Evolutionary conservation across 2,113 vertebrate genomes (phyloP).

Genomic region (Phasianus colchicus): DNA sequence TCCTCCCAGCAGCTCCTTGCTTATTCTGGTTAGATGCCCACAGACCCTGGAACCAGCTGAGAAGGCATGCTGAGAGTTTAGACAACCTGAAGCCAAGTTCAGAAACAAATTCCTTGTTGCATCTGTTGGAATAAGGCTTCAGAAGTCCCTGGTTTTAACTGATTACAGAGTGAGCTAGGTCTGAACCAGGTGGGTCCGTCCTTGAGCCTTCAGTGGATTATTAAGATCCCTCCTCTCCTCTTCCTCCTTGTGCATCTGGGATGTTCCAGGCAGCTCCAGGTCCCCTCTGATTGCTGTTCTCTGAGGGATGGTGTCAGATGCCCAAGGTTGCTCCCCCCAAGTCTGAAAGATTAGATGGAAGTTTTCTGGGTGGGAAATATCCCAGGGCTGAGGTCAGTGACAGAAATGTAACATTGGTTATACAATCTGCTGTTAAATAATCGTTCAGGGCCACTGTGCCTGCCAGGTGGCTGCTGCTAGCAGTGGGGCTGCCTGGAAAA

Average conservation of each 20-base stretch:
- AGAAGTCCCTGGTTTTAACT: neutral
- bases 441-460: neutral
- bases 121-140: neutral
- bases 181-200: neutral
- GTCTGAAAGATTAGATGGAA: slow-evolving; percentile 64
- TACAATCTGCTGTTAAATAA: slow-evolving; percentile 40
- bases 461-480: slow-evolving; percentile 6
- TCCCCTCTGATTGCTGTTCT: neutral
- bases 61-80: neutral
- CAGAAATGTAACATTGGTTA: slow-evolving; percentile 69
- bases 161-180: neutral
- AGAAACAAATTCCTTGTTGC: neutral
- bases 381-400: slow-evolving; percentile 60
- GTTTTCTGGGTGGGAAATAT: slow-evolving; percentile 54
- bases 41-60: neutral
- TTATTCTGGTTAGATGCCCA: neutral
- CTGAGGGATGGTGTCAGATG: slow-evolving; percentile 36
- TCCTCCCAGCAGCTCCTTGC: neutral
- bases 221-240: neutral
- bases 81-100: neutral
- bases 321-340: neutral
- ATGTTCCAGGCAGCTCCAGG: neutral
- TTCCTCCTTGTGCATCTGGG: neutral
- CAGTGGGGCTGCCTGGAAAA: neutral
- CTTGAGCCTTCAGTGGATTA: neutral